Evolutionary conservation across 2,113 vertebrate genomes (phyloP).

Genomic region (Prinia subflava): DNA sequence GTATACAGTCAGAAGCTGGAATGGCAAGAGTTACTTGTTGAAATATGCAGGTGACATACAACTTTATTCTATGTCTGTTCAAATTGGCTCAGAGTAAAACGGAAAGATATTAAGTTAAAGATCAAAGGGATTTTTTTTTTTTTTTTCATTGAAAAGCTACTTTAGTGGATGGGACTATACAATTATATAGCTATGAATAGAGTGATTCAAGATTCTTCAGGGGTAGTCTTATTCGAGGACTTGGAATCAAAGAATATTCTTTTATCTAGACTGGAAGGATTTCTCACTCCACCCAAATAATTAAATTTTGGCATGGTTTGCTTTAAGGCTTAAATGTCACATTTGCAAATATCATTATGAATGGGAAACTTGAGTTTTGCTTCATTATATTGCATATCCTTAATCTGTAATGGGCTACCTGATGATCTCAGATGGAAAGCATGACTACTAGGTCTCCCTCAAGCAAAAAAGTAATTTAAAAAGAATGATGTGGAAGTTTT

Average conservation of each 20-base stretch:
- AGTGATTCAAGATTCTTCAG: not conserved
- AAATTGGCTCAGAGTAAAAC: not conserved
- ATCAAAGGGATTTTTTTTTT: not conserved
- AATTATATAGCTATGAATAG: not conserved
- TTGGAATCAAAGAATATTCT: not conserved
- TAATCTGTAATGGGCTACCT: not conserved
- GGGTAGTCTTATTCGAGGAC: not conserved
- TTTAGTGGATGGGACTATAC: not conserved
- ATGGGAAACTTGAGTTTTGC: not conserved
- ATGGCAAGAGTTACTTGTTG: not conserved
- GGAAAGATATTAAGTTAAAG: not conserved
- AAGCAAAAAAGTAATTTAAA: not conserved
- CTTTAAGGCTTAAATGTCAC: not conserved
- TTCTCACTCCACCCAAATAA: not conserved
- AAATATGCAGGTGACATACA: not conserved
- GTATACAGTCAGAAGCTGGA: not conserved
- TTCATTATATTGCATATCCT: not conserved
- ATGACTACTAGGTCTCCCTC: not conserved
- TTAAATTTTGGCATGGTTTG: not conserved
- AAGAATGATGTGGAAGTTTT: not conserved
- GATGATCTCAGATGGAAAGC: not conserved
- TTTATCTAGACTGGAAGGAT: not conserved
- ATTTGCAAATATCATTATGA: not conserved
- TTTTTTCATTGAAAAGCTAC: not conserved
- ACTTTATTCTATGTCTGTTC: not conserved